Base-by-base conservation (phyloP, 2,888 invertebrate species). In the Plutella xylostella region DNA sequence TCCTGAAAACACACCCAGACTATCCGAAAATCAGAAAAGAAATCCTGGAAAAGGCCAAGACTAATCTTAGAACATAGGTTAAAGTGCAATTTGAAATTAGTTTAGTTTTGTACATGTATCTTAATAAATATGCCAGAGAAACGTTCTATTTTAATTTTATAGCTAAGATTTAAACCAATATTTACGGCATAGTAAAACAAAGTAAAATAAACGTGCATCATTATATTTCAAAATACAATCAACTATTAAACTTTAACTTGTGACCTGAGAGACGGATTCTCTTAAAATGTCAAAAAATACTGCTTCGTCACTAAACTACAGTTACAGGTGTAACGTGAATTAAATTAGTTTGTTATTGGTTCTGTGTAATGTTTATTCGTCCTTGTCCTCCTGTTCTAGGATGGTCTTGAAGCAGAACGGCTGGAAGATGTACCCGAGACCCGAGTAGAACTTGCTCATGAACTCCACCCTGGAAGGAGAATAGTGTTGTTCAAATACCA, bases 21-120 rank as follows among this genome's bases (percentile, higher is more conserved):
- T 97, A 96, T 72, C 92, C 95, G 0, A 92, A 94, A 59, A 92
- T 98, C 40, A 90, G 89, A 53, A 97, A 96, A 66, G 98, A 98
- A 56, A 93, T 98, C 55, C 82, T 98, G 52, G 97, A 98, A 54
- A 98, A 98, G 64, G 91, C 92, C 25, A 88, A 92, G 53, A 87
- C 85, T 58, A 91, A 92, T 76, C 83, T 94, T 54, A 85, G 93
- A 52, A 88, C 90, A 1, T 92, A 58, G 51, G 7, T 37, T 52
- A 52, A 17, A 9, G 11, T 15, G 19, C 6, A 41, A 41, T 25
- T 7, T 25, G 25, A 11, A 25, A 25, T 7, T 25, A 25, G 5
- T 25, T 5, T 25, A 25, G 25, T 25, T 25, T 5, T n/a, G n/a
- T n/a, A n/a, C n/a, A n/a, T n/a, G n/a, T n/a, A n/a, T n/a, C n/a